These are phyloP conservation scores for Lepisosteus oculatus DNA, from an alignment of 2,113 vertebrate species.

Conservation along the genomic window DNA sequence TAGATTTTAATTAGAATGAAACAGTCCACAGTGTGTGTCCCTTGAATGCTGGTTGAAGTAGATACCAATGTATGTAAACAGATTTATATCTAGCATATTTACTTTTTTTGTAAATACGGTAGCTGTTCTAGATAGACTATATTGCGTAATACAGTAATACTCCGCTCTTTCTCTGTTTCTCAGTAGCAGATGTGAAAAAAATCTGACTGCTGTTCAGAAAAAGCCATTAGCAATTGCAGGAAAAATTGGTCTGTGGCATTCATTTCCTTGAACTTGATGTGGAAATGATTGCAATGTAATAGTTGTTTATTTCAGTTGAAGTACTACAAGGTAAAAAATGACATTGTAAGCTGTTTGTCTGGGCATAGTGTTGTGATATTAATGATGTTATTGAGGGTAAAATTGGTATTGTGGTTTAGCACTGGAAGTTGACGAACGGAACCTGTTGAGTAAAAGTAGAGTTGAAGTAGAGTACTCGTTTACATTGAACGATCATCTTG, in stretches of 20 bases:
- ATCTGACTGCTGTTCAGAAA: conserved; percentile 1
- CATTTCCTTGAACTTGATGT: neutral
- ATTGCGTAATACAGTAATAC: conserved; percentile 12
- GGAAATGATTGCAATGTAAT: neutral
- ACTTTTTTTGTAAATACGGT: neutral
- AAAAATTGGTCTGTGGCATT: neutral
- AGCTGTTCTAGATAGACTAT: conserved; percentile 12
- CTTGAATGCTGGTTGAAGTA: neutral
- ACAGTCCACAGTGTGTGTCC: no score
- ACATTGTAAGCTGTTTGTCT: conserved; percentile 46
- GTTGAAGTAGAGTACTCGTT: no score
- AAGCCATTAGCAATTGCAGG: conserved; percentile 10
- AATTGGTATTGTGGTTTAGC: neutral
- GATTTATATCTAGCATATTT: neutral
- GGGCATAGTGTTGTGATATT: conserved; percentile 39
- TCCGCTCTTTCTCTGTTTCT: neutral
- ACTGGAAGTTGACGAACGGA: no score
- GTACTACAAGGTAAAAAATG: neutral
- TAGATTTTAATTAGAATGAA: no score
- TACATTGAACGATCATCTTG: no score
- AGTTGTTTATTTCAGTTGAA: neutral
- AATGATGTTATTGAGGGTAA: conserved; percentile 38
- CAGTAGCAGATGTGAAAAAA: conserved; percentile 3
- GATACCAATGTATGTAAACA: conserved; percentile 1
- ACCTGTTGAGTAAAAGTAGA: no score